Conservation (phyloP, 2,797 vertebrate genomes). For the Eulemur coronatus region DNA sequence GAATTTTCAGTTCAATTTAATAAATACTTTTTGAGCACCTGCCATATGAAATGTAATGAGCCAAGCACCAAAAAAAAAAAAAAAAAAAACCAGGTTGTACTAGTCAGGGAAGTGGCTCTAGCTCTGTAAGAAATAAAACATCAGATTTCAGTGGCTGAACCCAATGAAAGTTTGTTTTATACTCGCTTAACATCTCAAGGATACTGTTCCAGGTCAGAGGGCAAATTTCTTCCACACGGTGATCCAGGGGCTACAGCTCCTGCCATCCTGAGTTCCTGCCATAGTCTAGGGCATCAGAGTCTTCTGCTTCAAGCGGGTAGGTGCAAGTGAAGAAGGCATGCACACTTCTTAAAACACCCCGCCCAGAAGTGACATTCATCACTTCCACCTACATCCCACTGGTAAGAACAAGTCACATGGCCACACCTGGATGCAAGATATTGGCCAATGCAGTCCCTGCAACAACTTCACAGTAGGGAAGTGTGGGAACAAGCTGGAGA, state of each 20-base stretch:
- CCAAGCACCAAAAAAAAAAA: background rate
- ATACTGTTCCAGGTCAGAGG: background rate
- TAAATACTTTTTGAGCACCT: background rate
- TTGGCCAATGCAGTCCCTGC: background rate
- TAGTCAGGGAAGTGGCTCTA: background rate
- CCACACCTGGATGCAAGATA: background rate
- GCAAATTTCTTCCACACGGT: background rate
- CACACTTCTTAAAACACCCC: background rate
- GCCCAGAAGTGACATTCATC: background rate
- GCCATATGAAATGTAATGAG: background rate
- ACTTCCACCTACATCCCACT: background rate
- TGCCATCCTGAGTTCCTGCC: background rate
- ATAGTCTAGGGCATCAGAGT: background rate
- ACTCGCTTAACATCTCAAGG: background rate
- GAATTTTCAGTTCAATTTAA: constrained; percentile 20
- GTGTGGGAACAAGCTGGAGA: background rate
- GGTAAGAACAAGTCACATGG: background rate
- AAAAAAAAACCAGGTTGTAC: background rate
- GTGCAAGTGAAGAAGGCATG: background rate
- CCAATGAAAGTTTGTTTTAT: background rate
- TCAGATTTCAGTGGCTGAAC: background rate
- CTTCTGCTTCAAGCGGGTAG: background rate
- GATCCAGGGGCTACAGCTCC: background rate
- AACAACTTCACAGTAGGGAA: background rate
- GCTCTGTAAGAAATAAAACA: background rate